These are phyloP conservation scores for Rhagonycha lutea DNA, from an alignment of 2,888 invertebrate species.

Conservation along the genomic window DNA sequence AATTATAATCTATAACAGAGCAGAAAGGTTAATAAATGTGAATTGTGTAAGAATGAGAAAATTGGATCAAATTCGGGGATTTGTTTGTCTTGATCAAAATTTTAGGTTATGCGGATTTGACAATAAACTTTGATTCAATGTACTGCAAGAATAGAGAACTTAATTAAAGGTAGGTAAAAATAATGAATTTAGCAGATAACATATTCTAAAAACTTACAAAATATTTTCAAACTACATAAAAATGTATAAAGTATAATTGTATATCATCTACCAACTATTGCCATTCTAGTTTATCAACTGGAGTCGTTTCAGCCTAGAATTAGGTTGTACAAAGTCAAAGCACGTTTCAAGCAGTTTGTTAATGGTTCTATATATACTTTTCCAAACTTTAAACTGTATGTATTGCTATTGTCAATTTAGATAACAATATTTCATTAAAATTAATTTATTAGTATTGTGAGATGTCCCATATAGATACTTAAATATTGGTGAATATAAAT, in stretches of 20 bases:
- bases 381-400: conserved; percentile 6
- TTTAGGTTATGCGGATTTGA: too few relatives aligned
- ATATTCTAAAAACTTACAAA: neutral
- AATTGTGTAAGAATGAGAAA: too few relatives aligned
- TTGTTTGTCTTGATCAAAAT: too few relatives aligned
- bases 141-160: too few relatives aligned
- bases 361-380: conserved; percentile 10
- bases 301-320: conserved; percentile 5
- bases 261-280: neutral
- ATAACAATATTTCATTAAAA: neutral
- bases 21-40: too few relatives aligned
- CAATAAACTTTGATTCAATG: too few relatives aligned
- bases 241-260: conserved; percentile 2
- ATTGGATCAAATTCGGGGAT: too few relatives aligned
- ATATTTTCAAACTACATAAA: neutral
- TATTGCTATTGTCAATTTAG: conserved; percentile 1
- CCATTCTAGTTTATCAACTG: conserved; percentile 8
- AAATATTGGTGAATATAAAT: neutral
- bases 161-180: too few relatives aligned
- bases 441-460: neutral
- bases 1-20: too few relatives aligned
- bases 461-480: neutral
- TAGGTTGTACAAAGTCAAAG: conserved; percentile 1
- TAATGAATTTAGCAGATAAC: neutral
- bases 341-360: conserved; percentile 13